Evolutionary conservation across 1,140 invertebrate genomes (phyloP).

Genomic region (Brachystomella parvula): DNA sequence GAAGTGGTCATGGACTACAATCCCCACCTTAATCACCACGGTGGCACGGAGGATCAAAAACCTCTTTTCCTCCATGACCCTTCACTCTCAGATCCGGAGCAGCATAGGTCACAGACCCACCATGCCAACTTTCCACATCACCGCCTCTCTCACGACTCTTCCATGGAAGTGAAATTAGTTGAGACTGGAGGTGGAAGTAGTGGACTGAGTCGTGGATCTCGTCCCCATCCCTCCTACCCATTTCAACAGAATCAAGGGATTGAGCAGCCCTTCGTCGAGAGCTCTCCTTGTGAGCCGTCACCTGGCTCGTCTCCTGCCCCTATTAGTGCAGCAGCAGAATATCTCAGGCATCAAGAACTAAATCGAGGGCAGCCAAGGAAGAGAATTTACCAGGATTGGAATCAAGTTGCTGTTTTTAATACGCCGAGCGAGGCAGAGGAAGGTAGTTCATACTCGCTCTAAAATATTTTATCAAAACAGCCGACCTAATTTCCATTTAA

Average conservation of each 20-base stretch:
- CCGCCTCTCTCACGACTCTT: background rate
- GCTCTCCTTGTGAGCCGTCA: background rate
- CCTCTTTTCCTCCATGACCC: background rate
- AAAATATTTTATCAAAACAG: no score
- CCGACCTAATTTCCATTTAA: no score
- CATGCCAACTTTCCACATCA: background rate
- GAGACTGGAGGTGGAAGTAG: background rate
- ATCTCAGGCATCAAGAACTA: background rate
- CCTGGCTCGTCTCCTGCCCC: constrained; percentile 1
- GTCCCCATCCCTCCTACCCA: background rate
- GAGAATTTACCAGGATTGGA: constrained; percentile 3
- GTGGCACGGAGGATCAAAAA: background rate
- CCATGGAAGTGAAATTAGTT: background rate
- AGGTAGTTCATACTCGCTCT: no score
- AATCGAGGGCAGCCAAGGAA: background rate
- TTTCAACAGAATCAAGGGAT: background rate
- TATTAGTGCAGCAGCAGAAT: background rate
- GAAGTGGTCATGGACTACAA: no score
- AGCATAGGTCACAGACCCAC: constrained; percentile 2
- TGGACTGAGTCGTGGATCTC: background rate
- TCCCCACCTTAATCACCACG: no score
- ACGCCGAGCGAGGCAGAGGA: background rate
- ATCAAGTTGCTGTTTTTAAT: background rate
- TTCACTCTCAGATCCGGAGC: background rate
- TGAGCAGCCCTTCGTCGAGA: background rate